These are phyloP conservation scores for Aphis gossypii DNA, from an alignment of 1,140 invertebrate species.

Conservation along the genomic window DNA sequence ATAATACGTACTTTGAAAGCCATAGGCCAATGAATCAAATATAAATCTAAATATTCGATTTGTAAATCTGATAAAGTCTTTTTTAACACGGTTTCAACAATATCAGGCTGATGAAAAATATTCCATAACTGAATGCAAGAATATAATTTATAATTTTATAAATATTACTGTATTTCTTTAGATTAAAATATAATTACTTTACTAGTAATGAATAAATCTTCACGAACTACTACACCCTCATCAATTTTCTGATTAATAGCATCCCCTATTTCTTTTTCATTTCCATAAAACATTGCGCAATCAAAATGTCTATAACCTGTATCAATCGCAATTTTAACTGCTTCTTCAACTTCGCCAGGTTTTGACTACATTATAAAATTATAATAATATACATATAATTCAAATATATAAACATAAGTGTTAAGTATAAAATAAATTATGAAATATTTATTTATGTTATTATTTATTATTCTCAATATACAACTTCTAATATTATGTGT, in stretches of 20 bases:
- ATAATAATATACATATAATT: neutral
- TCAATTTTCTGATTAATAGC: constrained; percentile 76
- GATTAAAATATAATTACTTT: constrained; percentile 64
- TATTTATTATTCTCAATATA: too few species aligned
- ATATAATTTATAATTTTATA: neutral
- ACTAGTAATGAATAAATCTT: constrained; percentile 76
- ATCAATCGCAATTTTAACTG: constrained; percentile 74
- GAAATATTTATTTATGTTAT: neutral
- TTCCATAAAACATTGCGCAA: constrained; percentile 74
- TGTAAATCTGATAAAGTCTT: constrained; percentile 69
- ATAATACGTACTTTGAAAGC: constrained; percentile 67
- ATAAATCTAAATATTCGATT: constrained; percentile 76
- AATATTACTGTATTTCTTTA: neutral
- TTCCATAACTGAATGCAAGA: constrained; percentile 68
- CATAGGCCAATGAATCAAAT: constrained; percentile 83
- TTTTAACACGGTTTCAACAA: constrained; percentile 68
- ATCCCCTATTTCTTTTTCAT: constrained; percentile 83
- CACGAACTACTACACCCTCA: constrained; percentile 73
- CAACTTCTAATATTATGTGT: too few species aligned
- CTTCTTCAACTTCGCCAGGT: constrained; percentile 69
- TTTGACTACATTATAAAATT: constrained; percentile 62
- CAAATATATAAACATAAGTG: neutral
- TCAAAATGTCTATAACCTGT: constrained; percentile 77
- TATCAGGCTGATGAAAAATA: constrained; percentile 70
- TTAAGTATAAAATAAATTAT: neutral